Conservation (phyloP, 1,140 invertebrate species). For the Ladona fulva region DNA sequence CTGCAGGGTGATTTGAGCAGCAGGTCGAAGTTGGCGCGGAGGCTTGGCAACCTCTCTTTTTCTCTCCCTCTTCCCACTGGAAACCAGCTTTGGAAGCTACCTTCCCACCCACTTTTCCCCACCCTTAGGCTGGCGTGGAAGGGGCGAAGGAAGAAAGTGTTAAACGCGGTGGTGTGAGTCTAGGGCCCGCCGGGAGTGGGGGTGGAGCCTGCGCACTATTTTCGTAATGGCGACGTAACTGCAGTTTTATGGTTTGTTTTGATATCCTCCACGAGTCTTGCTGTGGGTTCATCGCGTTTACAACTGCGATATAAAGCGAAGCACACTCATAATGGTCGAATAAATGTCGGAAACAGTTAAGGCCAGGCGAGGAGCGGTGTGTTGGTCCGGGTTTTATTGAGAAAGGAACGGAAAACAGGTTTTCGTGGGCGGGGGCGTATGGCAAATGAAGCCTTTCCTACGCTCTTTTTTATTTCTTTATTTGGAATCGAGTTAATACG, state of each 20-base stretch:
- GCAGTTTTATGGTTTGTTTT: constrained; percentile 30
- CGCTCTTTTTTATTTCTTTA: no score
- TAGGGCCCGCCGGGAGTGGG: neutral
- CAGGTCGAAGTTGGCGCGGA: neutral
- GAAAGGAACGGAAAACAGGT: constrained; percentile 17
- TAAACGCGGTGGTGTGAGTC: neutral
- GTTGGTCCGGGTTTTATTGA: neutral
- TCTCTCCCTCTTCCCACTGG: neutral
- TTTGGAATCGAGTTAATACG: no score
- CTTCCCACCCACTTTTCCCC: neutral
- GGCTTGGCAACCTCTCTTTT: neutral
- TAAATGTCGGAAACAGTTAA: constrained; percentile 20
- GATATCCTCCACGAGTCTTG: constrained; percentile 22
- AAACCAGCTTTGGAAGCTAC: neutral
- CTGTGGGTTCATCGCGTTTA: constrained; percentile 23
- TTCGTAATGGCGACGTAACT: constrained; percentile 27
- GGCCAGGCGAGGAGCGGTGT: neutral
- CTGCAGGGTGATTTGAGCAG: constrained; percentile 11
- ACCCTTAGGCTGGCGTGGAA: neutral
- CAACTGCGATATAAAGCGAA: constrained; percentile 18
- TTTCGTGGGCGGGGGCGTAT: neutral
- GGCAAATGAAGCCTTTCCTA: neutral
- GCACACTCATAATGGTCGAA: constrained; percentile 17
- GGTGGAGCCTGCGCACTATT: constrained; percentile 18
- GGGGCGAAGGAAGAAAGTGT: neutral